Conservation (phyloP, 2,797 vertebrate species). For the Pristis pectinata region DNA sequence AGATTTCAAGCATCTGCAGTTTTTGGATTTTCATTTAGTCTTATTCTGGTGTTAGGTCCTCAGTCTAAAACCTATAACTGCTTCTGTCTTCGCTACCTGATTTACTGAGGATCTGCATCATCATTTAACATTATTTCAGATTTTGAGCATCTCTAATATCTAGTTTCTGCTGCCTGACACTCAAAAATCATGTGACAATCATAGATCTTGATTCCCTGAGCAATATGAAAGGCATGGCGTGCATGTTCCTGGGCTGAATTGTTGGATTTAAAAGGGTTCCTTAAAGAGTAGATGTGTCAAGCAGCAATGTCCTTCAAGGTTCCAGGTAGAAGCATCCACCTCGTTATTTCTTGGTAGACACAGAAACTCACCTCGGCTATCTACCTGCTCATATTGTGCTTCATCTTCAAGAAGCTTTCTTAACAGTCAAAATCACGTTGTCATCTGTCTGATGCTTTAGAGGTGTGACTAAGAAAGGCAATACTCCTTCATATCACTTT, state of each 20-base stretch:
- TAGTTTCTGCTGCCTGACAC: neutral
- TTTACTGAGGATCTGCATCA: neutral
- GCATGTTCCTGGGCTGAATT: neutral
- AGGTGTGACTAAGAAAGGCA: neutral
- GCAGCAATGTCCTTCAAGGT: neutral
- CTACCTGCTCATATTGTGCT: too few species aligned
- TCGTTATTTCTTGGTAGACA: too few species aligned
- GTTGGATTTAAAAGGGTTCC: too few species aligned
- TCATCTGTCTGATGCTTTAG: neutral
- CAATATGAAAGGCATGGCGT: neutral
- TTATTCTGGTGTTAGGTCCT: neutral
- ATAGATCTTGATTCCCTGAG: neutral
- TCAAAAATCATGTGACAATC: neutral
- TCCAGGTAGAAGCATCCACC: too few species aligned
- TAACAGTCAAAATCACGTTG: neutral
- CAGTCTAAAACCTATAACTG: neutral
- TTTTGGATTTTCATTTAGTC: too few species aligned
- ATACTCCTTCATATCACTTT: neutral
- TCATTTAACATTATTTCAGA: neutral
- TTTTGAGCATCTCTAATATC: neutral
- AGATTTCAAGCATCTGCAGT: too few species aligned
- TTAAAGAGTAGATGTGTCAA: neutral
- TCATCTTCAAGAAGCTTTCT: neutral
- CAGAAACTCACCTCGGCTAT: too few species aligned
- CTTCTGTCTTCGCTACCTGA: neutral